Percentiles rank a stretch among this genome's conserved stretches.
These are phyloP conservation scores for Pogonomyrmex californicus DNA, from an alignment of 1,140 invertebrate genomes.

Conservation along the genomic window DNA sequence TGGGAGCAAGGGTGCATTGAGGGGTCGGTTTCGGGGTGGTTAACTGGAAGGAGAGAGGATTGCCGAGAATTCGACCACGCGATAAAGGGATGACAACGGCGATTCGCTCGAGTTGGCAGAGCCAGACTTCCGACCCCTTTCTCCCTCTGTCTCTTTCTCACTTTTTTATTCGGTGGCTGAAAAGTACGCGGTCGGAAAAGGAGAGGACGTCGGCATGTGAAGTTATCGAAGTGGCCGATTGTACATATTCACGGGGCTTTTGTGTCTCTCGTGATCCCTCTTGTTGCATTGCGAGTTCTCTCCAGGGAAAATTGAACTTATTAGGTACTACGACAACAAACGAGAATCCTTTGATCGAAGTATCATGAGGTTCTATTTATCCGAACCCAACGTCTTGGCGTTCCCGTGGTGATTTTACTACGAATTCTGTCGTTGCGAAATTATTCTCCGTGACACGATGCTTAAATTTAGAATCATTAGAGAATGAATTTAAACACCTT, in stretches of 20 bases:
- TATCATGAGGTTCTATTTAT: not conserved
- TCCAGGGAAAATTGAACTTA: slow-evolving; percentile 49
- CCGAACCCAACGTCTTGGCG: not conserved
- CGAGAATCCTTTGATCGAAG: slow-evolving; percentile 37
- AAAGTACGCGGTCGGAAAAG: slow-evolving; percentile 63
- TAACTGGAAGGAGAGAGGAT: slow-evolving; percentile 49
- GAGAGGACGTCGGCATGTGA: slow-evolving; percentile 48
- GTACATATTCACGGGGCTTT: slow-evolving; percentile 34
- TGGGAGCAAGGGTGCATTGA: not conserved
- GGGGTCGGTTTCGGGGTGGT: slow-evolving; percentile 7
- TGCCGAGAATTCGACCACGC: slow-evolving; percentile 68
- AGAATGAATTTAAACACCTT: not conserved
- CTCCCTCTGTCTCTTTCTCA: not conserved
- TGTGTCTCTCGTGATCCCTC: slow-evolving; percentile 30
- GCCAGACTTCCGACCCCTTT: slow-evolving; percentile 40
- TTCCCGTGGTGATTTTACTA: not conserved
- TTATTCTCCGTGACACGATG: not conserved
- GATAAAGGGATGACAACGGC: slow-evolving; percentile 73
- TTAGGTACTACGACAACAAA: slow-evolving; percentile 14
- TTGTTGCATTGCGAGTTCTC: not conserved
- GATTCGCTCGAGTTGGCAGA: slow-evolving; percentile 46
- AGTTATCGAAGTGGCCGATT: slow-evolving; percentile 41
- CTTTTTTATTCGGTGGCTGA: slow-evolving; percentile 54
- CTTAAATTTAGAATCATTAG: slow-evolving; percentile 12
- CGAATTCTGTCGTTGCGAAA: not conserved